Conservation (phyloP, 2,797 vertebrate genomes). For the Smutsia gigantea region DNA sequence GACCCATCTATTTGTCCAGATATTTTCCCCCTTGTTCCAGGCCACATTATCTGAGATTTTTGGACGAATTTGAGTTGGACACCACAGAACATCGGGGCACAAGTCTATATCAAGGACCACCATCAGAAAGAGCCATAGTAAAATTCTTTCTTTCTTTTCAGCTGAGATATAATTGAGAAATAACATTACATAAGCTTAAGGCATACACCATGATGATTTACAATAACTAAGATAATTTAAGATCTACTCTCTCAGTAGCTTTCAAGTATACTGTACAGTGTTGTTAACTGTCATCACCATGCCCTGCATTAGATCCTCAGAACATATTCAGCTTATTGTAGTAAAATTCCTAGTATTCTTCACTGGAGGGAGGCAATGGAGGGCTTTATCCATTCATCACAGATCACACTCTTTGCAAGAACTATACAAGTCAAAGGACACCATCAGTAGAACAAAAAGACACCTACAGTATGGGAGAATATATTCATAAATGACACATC, state of each 20-base stretch:
- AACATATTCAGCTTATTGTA: neutral
- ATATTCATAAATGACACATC: no score
- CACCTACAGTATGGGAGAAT: no score
- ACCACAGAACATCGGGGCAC: neutral
- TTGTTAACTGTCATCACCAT: neutral
- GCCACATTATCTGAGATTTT: neutral
- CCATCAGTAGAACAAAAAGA: no score
- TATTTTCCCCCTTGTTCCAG: neutral
- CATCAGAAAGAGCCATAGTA: neutral
- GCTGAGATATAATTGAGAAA: neutral
- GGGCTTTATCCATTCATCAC: neutral
- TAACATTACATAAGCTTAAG: neutral
- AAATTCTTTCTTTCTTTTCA: neutral
- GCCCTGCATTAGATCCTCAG: neutral
- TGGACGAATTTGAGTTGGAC: neutral
- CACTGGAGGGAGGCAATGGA: neutral
- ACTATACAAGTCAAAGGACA: neutral
- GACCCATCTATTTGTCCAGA: neutral
- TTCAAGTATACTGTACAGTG: neutral
- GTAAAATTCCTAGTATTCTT: neutral
- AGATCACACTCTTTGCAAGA: neutral
- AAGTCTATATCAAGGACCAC: neutral
- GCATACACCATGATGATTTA: neutral
- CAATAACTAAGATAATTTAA: neutral
- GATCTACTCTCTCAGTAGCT: neutral